Percentiles rank a stretch among this genome's conserved stretches.
Evolutionary conservation across 2,113 vertebrate species (phyloP).

Genomic region (Anhinga rufa): DNA sequence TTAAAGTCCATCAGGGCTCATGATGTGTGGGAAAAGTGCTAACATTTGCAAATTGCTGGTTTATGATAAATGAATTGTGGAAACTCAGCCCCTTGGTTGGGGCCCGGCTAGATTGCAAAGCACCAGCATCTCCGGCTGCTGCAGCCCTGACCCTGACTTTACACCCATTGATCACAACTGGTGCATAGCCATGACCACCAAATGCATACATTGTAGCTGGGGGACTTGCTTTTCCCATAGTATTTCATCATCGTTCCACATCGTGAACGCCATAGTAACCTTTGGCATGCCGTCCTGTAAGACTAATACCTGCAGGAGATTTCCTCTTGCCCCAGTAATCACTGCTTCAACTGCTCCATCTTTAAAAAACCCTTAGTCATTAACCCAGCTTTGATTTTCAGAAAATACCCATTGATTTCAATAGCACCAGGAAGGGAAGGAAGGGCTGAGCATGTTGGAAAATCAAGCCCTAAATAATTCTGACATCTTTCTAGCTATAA

Average conservation of each 20-base stretch:
- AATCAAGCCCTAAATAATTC: background rate
- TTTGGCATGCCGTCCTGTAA: conserved; percentile 53
- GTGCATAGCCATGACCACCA: conserved; percentile 71
- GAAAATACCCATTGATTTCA: background rate
- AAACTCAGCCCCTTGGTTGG: conserved; percentile 68
- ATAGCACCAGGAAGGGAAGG: background rate
- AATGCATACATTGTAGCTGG: conserved; percentile 54
- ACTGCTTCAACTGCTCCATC: conserved; percentile 33
- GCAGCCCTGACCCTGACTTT: conserved; percentile 70
- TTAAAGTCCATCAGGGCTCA: conserved; percentile 67
- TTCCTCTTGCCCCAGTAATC: conserved; percentile 59
- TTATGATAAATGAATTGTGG: conserved; percentile 76
- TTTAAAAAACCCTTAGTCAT: conserved; percentile 6
- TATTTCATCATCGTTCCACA: conserved; percentile 73
- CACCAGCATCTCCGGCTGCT: conserved; percentile 63
- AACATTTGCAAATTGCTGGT: conserved; percentile 75
- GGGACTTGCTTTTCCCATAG: conserved; percentile 69
- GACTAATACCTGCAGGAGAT: conserved; percentile 72
- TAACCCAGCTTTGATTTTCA: conserved; percentile 8
- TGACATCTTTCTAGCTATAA: background rate
- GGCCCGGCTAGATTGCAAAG: conserved; percentile 58
- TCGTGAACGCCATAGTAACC: conserved; percentile 37
- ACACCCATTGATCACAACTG: conserved; percentile 73
- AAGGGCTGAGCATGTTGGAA: background rate
- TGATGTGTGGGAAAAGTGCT: conserved; percentile 73